Percentiles rank a stretch among this genome's conserved stretches.
phyloP scores from a whole-genome alignment of 2,797 vertebrate genomes.

The Clamator glandarius region DNA sequence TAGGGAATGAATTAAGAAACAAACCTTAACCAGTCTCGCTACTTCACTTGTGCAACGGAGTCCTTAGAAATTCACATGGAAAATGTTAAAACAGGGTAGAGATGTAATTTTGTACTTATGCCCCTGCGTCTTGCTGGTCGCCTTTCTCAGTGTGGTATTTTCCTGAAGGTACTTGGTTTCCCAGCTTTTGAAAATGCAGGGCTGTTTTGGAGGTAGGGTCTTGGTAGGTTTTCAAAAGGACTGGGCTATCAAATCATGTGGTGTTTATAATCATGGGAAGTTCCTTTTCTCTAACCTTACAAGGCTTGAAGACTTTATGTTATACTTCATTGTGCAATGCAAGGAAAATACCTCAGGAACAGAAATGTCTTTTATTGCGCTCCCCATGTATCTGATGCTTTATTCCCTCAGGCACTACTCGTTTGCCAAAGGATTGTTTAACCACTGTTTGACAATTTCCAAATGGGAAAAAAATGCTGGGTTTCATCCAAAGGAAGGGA shows the following conservation, averaged over 20 bases:
- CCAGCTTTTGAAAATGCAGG: not conserved
- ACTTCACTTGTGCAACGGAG: not conserved
- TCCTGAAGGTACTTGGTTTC: not conserved
- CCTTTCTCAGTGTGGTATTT: not conserved
- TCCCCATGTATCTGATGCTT: constrained; percentile 57
- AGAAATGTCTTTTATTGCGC: constrained; percentile 55
- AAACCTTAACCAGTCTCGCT: constrained; percentile 7
- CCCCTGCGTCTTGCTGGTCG: not conserved
- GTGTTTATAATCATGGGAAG: constrained; percentile 9
- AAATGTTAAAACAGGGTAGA: not conserved
- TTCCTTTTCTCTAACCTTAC: constrained; percentile 36
- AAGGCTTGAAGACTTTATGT: constrained; percentile 36
- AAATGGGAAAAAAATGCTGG: constrained; percentile 60
- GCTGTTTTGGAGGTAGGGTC: not conserved
- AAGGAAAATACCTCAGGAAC: constrained; percentile 41
- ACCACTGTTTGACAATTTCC: constrained; percentile 66
- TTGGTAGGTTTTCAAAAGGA: constrained; percentile 4
- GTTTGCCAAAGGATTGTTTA: constrained; percentile 72
- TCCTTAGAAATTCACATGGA: not conserved
- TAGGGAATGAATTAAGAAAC: constrained; percentile 45
- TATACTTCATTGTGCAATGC: constrained; percentile 42
- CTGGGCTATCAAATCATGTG: not conserved
- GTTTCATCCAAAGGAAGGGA: constrained; percentile 72
- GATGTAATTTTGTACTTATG: not conserved
- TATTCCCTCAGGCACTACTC: constrained; percentile 47